These are phyloP conservation scores for Rhinogobio ventralis DNA, from an alignment of 2,797 vertebrate genomes.

Conservation along the genomic window DNA sequence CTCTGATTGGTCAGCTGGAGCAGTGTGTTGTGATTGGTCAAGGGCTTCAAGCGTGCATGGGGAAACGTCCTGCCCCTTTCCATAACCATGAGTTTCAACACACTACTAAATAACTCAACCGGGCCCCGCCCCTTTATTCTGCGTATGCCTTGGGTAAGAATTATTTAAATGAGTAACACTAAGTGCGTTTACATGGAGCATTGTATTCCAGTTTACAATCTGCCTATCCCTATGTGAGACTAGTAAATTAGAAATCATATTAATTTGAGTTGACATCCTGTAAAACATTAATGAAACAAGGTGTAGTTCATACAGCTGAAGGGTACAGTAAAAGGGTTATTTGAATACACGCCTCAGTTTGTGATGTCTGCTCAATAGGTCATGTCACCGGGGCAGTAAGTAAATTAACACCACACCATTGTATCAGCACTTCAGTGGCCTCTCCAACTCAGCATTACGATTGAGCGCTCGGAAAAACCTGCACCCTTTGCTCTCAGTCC, in stretches of 20 bases:
- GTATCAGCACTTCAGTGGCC: slow-evolving; percentile 60
- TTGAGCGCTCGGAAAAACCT: slow-evolving; percentile 56
- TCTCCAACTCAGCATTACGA: slow-evolving; percentile 63
- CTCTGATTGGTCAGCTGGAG: too few species aligned
- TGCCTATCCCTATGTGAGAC: background rate
- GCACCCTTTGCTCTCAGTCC: slow-evolving; percentile 42
- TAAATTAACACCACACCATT: slow-evolving; percentile 59
- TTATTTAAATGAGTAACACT: too few species aligned
- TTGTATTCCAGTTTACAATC: background rate
- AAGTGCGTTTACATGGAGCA: too few species aligned
- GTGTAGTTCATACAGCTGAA: background rate
- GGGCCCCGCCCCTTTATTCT: too few species aligned
- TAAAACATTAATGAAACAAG: background rate
- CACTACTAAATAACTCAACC: too few species aligned
- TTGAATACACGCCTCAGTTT: slow-evolving; percentile 32
- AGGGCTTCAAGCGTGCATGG: too few species aligned
- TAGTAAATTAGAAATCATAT: background rate
- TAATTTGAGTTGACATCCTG: background rate
- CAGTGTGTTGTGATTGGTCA: too few species aligned
- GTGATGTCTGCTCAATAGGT: slow-evolving; percentile 26
- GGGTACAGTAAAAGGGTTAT: background rate
- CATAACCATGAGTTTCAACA: too few species aligned
- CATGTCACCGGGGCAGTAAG: slow-evolving; percentile 45
- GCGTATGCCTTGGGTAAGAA: too few species aligned
- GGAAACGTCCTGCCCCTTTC: too few species aligned